Evolutionary conservation across 2,888 invertebrate genomes (phyloP), one percentile per base, ranked within the genome.

Genomic region (Bugula neritina): DNA sequence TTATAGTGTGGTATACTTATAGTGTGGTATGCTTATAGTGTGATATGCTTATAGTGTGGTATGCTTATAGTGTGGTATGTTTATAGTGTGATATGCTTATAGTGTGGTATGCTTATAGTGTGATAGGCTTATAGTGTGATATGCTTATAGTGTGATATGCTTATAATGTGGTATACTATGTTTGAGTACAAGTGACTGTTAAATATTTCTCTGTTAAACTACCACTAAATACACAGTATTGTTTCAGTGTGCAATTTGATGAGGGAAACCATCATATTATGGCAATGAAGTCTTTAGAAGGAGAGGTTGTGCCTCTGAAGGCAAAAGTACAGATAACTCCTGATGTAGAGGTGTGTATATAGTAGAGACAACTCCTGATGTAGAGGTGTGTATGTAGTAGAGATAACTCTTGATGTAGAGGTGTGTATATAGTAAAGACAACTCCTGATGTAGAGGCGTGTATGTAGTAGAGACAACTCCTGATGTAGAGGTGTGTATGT

Each of bases 381-480:
- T 93, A 52, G 93, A 94, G 88, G 91, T 91, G 81, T 74, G 27
- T 57, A 57, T n/a, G n/a, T n/a, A 35, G 89, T 94, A 21, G 87
- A 88, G 78, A 89, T 93, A 71, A 88, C 89, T 69, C 88, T 89
- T 71, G 88, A 92, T 74, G 91, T 93, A 52, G 93, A 94, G 88
- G 91, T 91, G 81, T 74, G 27, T 57, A 57, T n/a, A n/a, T n/a
- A 35, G 89, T 94, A 21, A 87, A 88, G 78, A 89, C 93, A 71
- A 88, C 89, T 69, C 88, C 89, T 71, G 88, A 92, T 74, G 91
- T 93, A 52, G 93, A 94, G 88, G 91, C 91, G 81, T 74, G 27
- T 57, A 57, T n/a, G n/a, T n/a, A 35, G 89, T 94, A 21, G 87
- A 88, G 78, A 89, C 93, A 71, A 88, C 89, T 69, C 88, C 89